Evolutionary conservation across 2,797 vertebrate species (phyloP), one percentile per base, ranked within the genome.

Genomic region (Pseudocheirus occidentalis): DNA sequence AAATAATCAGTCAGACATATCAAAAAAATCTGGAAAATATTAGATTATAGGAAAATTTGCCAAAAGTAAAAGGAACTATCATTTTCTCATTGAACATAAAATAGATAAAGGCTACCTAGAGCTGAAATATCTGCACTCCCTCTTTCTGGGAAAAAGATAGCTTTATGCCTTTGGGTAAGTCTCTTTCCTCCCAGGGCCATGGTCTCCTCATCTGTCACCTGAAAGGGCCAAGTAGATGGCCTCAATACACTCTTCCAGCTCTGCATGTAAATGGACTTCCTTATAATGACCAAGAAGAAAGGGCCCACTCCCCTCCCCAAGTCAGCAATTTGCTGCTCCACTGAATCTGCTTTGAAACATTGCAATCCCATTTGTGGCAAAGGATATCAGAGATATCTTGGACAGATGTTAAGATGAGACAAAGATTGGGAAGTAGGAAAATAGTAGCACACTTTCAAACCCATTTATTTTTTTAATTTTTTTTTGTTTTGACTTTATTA

Each of bases 241-340:
- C 62, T 55, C 55, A 12, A 92, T 93, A 27, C 24, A 10, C 93
- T 46, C 50, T 93, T 93, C 62, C 29, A 90, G 92, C 54, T 91
- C 56, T 59, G 56, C 13, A 46, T 95, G 91, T 18, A 31, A 40
- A 90, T 91, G 52, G 94, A 59, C 55, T 62, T 95, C 50, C 31
- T 94, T 31, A 91, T 2, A 96, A 92, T 58, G 93, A 95, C 56
- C 90, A 97, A 97, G 73, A 46, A 91, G 52, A 93, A 96, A 97
- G 95, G 28, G 94, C 14, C 16, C 28, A 93, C 29, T 53, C 73
- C 14, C 16, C 28, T 93, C 29, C 55, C 73, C n/a, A n/a, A 87
- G 10, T 95, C 92, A 95, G 66, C 59, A 91, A 92, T 90, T 93
- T 92, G 56, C 59, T 96, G 62, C 73, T 87, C 73, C 73, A 87